phyloP scores from a whole-genome alignment of 2,797 vertebrate genomes.

The Sebastes oblongus region DNA sequence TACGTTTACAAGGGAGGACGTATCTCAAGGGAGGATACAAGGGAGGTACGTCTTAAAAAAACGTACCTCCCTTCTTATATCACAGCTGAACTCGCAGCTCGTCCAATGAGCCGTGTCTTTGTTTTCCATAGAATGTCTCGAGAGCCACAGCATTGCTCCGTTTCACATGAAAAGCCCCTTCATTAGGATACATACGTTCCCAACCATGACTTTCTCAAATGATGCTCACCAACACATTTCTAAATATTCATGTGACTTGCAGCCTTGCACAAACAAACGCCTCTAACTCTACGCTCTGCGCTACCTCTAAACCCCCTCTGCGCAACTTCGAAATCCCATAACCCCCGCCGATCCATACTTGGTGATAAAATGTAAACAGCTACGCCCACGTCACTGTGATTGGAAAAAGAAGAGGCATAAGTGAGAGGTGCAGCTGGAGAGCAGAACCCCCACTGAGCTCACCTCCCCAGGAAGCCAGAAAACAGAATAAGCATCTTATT shows the following conservation, averaged over 20 bases:
- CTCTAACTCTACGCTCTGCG: not conserved
- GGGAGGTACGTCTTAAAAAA: not conserved
- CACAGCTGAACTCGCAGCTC: not conserved
- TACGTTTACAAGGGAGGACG: too few species aligned
- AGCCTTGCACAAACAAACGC: slow-evolving; percentile 25
- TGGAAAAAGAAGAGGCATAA: not conserved
- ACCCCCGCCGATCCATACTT: slow-evolving; percentile 45
- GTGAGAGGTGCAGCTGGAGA: slow-evolving; percentile 16
- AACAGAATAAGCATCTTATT: slow-evolving; percentile 49
- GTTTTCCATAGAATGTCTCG: slow-evolving; percentile 28
- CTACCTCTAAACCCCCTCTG: slow-evolving; percentile 38
- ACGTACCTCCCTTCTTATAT: not conserved
- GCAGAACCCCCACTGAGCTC: slow-evolving; percentile 1
- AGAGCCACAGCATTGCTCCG: slow-evolving; percentile 25
- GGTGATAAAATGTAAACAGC: slow-evolving; percentile 50
- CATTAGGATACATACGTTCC: slow-evolving; percentile 34
- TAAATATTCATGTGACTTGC: slow-evolving; percentile 62
- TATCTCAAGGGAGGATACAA: too few species aligned
- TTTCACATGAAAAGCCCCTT: slow-evolving; percentile 36
- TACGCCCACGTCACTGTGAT: not conserved
- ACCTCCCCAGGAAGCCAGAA: slow-evolving; percentile 2
- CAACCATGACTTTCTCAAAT: slow-evolving; percentile 47
- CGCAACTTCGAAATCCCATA: slow-evolving; percentile 51
- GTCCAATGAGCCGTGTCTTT: not conserved
- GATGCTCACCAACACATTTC: slow-evolving; percentile 52